Percentiles rank a stretch among this genome's conserved stretches.
Conservation (phyloP, 30 jellyfish, hydroid and myxozoan species). For the Hydractinia echinata region DNA sequence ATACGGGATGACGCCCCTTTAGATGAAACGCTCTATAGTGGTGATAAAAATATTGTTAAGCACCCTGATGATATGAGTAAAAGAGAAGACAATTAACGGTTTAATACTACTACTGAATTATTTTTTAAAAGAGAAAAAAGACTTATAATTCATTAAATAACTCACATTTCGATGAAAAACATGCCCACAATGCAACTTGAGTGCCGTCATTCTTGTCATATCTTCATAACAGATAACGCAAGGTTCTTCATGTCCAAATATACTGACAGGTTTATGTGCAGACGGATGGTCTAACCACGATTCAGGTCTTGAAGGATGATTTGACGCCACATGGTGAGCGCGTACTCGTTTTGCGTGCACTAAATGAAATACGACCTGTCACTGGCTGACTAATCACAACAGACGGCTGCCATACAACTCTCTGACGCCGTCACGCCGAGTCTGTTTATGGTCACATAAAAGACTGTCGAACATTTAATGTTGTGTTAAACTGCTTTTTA, state of each 20-base stretch:
- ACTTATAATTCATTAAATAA: neutral
- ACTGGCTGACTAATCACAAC: too few relatives aligned
- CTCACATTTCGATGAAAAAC: conserved; percentile 77
- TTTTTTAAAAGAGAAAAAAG: too few relatives aligned
- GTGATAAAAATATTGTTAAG: too few relatives aligned
- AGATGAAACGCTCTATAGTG: too few relatives aligned
- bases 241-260: conserved; percentile 72
- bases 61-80: too few relatives aligned
- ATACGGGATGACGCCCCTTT: too few relatives aligned
- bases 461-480: too few relatives aligned
- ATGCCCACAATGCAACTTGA: conserved; percentile 73
- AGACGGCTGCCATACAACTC: too few relatives aligned
- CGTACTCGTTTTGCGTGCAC: conserved; percentile 16
- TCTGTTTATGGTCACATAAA: too few relatives aligned
- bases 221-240: conserved; percentile 85
- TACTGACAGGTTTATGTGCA: neutral
- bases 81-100: too few relatives aligned
- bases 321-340: conserved; percentile 8
- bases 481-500: too few relatives aligned
- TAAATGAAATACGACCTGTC: neutral
- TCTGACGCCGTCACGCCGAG: too few relatives aligned
- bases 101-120: neutral
- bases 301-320: neutral
- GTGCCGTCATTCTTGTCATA: conserved; percentile 41
- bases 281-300: conserved; percentile 11